phyloP scores from a whole-genome alignment of 2,797 vertebrate genomes.

The Rhinogobio ventralis region DNA sequence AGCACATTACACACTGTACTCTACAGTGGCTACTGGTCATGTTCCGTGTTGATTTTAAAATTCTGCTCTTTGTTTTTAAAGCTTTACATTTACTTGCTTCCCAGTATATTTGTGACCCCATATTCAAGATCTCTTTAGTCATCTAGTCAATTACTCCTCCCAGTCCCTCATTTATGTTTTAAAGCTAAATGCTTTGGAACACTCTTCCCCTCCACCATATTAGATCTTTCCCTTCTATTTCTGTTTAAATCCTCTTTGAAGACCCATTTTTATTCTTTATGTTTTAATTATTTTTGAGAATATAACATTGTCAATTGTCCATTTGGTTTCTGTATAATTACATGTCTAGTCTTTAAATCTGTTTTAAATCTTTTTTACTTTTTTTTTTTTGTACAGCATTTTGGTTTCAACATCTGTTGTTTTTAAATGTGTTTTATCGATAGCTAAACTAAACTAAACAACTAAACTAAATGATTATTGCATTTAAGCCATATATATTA shows the following conservation, averaged over 20 bases:
- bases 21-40: neutral
- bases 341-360: neutral
- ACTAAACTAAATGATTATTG: neutral
- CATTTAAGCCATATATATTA: neutral
- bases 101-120: neutral
- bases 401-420: neutral
- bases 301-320: neutral
- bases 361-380: neutral
- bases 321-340: neutral
- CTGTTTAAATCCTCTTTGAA: neutral
- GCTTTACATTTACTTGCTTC: neutral
- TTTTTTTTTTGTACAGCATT: neutral
- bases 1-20: neutral
- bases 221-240: neutral
- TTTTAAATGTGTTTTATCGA: neutral
- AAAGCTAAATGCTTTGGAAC: neutral
- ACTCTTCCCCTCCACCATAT: neutral
- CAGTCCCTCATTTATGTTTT: neutral
- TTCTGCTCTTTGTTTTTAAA: neutral
- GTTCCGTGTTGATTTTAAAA: neutral
- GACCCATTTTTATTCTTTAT: neutral
- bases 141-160: neutral
- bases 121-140: neutral
- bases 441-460: neutral
- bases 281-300: neutral